These are phyloP conservation scores for Drosophila flavopinicola DNA, from an alignment of 2,888 invertebrate genomes.

Conservation along the genomic window DNA sequence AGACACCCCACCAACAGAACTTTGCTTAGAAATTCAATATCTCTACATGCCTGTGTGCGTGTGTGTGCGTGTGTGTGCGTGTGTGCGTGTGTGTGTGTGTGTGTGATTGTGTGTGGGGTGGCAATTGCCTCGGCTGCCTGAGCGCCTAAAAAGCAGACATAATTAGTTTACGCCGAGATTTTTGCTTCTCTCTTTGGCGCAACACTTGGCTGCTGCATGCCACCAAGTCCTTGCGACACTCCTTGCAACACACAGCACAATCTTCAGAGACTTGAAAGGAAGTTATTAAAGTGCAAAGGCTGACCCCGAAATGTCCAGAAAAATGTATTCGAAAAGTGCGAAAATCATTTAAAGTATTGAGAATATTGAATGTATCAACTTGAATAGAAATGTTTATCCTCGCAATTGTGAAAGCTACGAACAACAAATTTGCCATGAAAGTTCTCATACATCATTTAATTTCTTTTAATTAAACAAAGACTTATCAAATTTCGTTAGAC, in stretches of 20 bases:
- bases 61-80: conserved; percentile 7
- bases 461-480: too few species aligned
- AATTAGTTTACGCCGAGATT: conserved; percentile 71
- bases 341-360: too few species aligned
- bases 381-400: too few species aligned
- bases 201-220: conserved; percentile 40
- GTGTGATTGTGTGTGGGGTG: conserved; percentile 5
- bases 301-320: background rate
- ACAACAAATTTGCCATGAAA: too few species aligned
- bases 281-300: conserved; percentile 13
- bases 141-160: conserved; percentile 67
- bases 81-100: conserved; percentile 10
- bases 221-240: conserved; percentile 28
- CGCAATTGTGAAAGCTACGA: too few species aligned
- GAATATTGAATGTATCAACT: too few species aligned
- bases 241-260: conserved; percentile 15
- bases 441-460: too few species aligned
- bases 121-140: conserved; percentile 50
- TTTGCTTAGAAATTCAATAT: conserved; percentile 63
- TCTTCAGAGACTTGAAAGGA: conserved; percentile 1
- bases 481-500: too few species aligned
- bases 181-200: conserved; percentile 49
- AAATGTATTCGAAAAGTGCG: too few species aligned
- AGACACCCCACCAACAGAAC: conserved; percentile 23
- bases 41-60: conserved; percentile 14